These are phyloP conservation scores for Falcunculus frontatus DNA, from an alignment of 2,113 vertebrate species.

Conservation along the genomic window DNA sequence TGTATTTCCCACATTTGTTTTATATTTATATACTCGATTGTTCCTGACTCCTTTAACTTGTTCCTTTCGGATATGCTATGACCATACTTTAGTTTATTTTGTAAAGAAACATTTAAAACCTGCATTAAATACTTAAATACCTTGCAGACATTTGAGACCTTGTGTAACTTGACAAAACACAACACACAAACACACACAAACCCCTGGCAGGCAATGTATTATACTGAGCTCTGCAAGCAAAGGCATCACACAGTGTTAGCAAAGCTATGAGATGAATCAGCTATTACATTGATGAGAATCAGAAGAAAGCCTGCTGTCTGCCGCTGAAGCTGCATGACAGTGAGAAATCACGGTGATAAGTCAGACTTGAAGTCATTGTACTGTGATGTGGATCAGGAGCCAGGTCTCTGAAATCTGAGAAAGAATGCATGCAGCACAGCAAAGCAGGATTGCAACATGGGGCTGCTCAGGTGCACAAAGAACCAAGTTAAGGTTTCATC, in stretches of 20 bases:
- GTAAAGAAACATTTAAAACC: not conserved
- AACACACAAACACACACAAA: not conserved
- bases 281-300: not conserved
- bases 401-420: not conserved
- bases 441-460: not conserved
- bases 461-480: not conserved
- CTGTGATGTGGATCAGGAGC: not conserved
- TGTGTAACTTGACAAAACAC: not conserved
- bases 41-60: not conserved
- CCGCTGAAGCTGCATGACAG: not conserved
- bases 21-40: not conserved
- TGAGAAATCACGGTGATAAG: not conserved
- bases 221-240: not conserved
- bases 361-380: not conserved
- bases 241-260: not conserved
- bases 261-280: not conserved
- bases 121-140: not conserved
- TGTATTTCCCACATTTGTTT: not conserved
- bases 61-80: not conserved
- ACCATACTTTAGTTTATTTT: not conserved
- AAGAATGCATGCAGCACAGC: not conserved
- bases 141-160: not conserved
- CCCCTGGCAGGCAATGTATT: not conserved
- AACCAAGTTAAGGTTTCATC: not conserved
- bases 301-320: not conserved